phyloP scores from a whole-genome alignment of 2,113 vertebrate species.

The Nesoenas mayeri region DNA sequence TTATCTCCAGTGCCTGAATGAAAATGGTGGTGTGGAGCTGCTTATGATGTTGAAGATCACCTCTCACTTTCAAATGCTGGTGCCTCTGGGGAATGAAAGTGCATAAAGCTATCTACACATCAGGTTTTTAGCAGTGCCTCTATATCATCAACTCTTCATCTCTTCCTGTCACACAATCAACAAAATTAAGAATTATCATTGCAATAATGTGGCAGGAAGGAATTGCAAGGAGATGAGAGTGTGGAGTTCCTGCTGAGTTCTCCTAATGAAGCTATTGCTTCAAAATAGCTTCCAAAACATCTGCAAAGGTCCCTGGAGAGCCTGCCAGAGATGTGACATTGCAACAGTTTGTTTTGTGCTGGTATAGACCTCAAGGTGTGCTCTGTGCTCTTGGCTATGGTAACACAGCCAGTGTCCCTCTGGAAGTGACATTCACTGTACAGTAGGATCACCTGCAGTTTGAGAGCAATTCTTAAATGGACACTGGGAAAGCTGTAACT shows the following conservation, averaged over 20 bases:
- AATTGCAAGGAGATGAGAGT: background rate
- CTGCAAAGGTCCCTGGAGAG: background rate
- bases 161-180: background rate
- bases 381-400: background rate
- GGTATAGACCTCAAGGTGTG: background rate
- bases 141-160: background rate
- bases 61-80: background rate
- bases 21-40: background rate
- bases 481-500: background rate
- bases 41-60: background rate
- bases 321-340: background rate
- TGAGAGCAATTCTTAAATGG: background rate
- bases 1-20: background rate
- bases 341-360: background rate
- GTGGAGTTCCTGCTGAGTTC: background rate
- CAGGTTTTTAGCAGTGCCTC: background rate
- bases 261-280: background rate
- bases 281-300: background rate
- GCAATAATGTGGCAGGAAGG: background rate
- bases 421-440: background rate
- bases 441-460: background rate
- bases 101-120: background rate
- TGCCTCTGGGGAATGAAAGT: background rate
- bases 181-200: background rate
- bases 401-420: background rate